phyloP scores from a whole-genome alignment of 2,888 invertebrate species.

The Pediacus dermestoides region DNA sequence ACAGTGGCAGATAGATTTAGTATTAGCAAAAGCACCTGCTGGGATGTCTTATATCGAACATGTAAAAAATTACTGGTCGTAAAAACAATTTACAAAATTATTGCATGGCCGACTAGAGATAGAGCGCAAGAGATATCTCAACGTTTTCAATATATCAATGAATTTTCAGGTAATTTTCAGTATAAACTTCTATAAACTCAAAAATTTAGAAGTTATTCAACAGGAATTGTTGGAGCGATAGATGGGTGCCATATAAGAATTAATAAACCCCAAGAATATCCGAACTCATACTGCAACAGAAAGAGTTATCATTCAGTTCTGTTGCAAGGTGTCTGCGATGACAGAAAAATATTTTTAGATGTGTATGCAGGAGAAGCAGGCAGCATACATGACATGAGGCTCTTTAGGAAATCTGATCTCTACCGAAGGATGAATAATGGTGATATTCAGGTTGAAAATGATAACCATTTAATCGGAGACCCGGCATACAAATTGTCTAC shows the following conservation, averaged over 20 bases:
- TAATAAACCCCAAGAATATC: conserved; percentile 19
- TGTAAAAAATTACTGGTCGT: conserved; percentile 16
- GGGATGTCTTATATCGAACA: conserved; percentile 21
- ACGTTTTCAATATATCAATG: conserved; percentile 7
- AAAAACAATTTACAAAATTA: conserved; percentile 17
- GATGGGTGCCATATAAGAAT: conserved; percentile 28
- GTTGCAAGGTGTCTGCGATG: conserved; percentile 32
- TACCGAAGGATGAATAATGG: conserved; percentile 13
- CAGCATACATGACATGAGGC: conserved; percentile 12
- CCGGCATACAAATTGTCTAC: conserved; percentile 2
- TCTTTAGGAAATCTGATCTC: conserved; percentile 12
- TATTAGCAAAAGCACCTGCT: conserved; percentile 22
- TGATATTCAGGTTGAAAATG: too few relatives aligned
- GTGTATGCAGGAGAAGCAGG: conserved; percentile 12
- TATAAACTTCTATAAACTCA: too few relatives aligned
- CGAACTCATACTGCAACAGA: conserved; percentile 22
- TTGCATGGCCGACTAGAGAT: conserved; percentile 18
- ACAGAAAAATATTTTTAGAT: conserved; percentile 24
- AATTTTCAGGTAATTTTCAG: conserved; percentile 9
- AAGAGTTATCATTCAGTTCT: conserved; percentile 23
- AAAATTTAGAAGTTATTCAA: too few relatives aligned
- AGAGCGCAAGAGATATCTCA: conserved; percentile 7
- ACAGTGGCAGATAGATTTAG: conserved; percentile 22
- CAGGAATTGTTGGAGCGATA: conserved; percentile 29
- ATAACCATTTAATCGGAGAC: too few relatives aligned